Evolutionary conservation across 2,797 vertebrate species (phyloP), one percentile per base, ranked within the genome.

Genomic region (Parambassis ranga): DNA sequence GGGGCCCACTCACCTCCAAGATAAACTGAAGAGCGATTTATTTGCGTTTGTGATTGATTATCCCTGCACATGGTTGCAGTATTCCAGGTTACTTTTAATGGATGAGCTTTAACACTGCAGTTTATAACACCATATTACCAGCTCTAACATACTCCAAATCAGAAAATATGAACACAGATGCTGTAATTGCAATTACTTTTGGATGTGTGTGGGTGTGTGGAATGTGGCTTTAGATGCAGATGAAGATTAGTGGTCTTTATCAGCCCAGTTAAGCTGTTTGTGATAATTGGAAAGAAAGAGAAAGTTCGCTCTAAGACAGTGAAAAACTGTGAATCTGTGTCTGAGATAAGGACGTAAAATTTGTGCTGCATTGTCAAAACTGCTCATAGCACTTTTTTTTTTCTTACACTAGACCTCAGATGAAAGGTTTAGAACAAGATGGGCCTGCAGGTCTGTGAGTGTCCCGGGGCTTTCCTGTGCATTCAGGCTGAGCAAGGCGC

Each of bases 391-490:
- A 4, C 24, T 28, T 75, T 60, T 72, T 28, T 75, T 60, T 72
- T 78, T 59, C 42, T 36, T 33, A 27, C 64, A 44, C 51, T 61
- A 73, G 63, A 80, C 70, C 55, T 76, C 28, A 66, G 73, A 89
- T 87, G 75, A 89, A 89, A 89, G 79, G 58, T 78, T 75, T 33
- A 47, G 66, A 77, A 71, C 15, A 61, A 81, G 58, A 31, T 15
- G 15, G 79, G 85, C 85, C 79, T 82, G 71, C 66, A 85, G 83
- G 69, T 82, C 68, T 83, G 62, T 49, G 62, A 67, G 69, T 58
- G 42, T 85, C 83, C 81, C 1, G n/a, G 58, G 67, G 83, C 71
- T 82, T 85, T 86, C 81, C 83, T 83, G 82, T 32, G 65, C 75
- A 65, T 41, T 67, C 55, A 13, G 74, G 73, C 79, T 79, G 71